Percentiles rank a stretch among this genome's conserved stretches.
These are phyloP conservation scores for Ictalurus furcatus DNA, from an alignment of 2,113 vertebrate species.

Conservation along the genomic window DNA sequence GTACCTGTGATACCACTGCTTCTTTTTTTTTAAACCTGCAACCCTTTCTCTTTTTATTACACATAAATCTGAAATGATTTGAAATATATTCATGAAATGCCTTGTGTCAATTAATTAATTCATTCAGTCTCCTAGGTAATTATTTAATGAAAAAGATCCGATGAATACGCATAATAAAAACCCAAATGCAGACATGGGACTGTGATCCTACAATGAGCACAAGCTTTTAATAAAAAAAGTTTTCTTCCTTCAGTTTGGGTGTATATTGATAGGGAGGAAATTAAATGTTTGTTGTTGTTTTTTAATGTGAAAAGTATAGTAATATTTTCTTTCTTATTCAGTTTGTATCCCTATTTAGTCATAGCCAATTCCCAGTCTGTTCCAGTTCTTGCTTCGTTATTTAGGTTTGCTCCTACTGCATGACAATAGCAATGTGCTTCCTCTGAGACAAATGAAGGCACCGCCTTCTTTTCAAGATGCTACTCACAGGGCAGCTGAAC, in stretches of 20 bases:
- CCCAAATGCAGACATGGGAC: neutral
- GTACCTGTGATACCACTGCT: neutral
- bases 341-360: neutral
- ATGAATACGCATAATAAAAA: neutral
- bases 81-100: neutral
- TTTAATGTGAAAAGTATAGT: neutral
- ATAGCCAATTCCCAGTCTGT: neutral
- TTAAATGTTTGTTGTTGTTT: neutral
- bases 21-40: neutral
- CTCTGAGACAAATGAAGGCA: neutral
- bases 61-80: neutral
- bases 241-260: neutral
- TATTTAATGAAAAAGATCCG: slow-evolving; percentile 9
- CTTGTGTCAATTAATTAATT: neutral
- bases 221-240: slow-evolving; percentile 17
- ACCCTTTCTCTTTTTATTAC: neutral
- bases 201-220: neutral
- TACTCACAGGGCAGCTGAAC: neutral
- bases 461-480: neutral
- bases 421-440: neutral
- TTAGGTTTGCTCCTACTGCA: neutral
- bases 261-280: neutral
- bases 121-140: neutral
- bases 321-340: neutral
- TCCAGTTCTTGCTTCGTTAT: neutral